Percentiles rank a stretch among this genome's conserved stretches.
phyloP scores from a whole-genome alignment of 2,113 vertebrate species.

The Blennius ocellaris region DNA sequence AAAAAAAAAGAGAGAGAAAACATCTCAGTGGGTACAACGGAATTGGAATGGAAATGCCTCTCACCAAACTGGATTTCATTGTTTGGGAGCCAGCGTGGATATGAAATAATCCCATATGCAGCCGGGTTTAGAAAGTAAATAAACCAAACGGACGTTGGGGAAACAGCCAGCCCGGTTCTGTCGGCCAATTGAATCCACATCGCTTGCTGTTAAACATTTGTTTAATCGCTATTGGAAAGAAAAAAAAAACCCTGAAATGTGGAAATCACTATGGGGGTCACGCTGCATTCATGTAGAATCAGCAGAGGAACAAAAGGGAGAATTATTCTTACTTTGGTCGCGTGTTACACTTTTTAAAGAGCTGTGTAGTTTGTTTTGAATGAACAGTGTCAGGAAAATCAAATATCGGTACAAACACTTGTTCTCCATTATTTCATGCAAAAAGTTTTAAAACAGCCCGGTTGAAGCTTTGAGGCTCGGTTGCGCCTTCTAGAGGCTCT shows the following conservation, averaged over 20 bases:
- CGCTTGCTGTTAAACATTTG: not conserved
- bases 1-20: not conserved
- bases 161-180: not conserved
- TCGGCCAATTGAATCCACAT: not conserved
- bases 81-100: not conserved
- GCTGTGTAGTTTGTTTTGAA: not conserved
- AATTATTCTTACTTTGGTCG: not conserved
- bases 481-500: too few relatives aligned
- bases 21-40: constrained; percentile 6
- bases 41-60: constrained; percentile 25
- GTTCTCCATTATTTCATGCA: too few relatives aligned
- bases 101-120: not conserved
- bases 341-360: not conserved
- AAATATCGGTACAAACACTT: too few relatives aligned
- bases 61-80: not conserved
- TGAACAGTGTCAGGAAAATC: too few relatives aligned
- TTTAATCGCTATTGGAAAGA: not conserved
- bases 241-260: not conserved
- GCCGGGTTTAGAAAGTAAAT: not conserved
- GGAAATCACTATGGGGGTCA: not conserved
- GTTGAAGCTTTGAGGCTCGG: too few relatives aligned
- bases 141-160: not conserved
- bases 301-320: not conserved
- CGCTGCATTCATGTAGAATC: not conserved
- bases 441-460: too few relatives aligned